These are phyloP conservation scores for Machimus atricapillus DNA, from an alignment of 2,888 invertebrate genomes.

Conservation along the genomic window DNA sequence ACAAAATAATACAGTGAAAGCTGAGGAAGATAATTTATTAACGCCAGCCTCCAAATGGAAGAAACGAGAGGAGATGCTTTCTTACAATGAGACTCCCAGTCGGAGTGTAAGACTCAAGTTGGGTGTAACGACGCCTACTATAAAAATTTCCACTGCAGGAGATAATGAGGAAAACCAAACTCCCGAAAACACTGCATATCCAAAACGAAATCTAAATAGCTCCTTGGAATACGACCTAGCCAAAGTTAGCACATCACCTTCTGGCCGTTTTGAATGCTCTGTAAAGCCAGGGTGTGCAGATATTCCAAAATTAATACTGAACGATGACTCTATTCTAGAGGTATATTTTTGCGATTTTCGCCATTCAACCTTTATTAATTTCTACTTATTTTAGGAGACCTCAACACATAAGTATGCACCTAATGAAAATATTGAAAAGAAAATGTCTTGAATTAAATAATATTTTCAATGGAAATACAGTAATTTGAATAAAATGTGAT, in stretches of 20 bases:
- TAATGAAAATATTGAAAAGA: background rate
- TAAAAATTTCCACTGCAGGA: background rate
- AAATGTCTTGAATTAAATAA: background rate
- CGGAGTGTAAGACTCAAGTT: background rate
- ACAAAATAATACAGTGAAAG: constrained; percentile 46
- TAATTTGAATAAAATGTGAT: too few relatives aligned
- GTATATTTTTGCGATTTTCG: background rate
- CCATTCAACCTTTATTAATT: background rate
- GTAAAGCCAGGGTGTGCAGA: constrained; percentile 51
- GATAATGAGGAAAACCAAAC: background rate
- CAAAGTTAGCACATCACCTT: constrained; percentile 59
- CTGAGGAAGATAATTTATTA: constrained; percentile 48
- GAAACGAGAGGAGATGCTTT: constrained; percentile 50
- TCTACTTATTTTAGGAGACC: background rate
- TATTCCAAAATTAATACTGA: background rate
- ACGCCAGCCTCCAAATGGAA: constrained; percentile 55
- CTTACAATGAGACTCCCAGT: background rate
- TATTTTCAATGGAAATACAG: too few relatives aligned
- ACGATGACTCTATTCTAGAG: background rate
- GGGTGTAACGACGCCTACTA: background rate
- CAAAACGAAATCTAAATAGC: background rate
- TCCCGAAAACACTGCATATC: background rate
- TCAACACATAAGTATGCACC: background rate
- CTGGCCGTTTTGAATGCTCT: constrained; percentile 58
- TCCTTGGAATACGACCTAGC: constrained; percentile 51